Evolutionary conservation across 2,113 vertebrate genomes (phyloP), one percentile per base, ranked within the genome.

Genomic region (Galbula dea): DNA sequence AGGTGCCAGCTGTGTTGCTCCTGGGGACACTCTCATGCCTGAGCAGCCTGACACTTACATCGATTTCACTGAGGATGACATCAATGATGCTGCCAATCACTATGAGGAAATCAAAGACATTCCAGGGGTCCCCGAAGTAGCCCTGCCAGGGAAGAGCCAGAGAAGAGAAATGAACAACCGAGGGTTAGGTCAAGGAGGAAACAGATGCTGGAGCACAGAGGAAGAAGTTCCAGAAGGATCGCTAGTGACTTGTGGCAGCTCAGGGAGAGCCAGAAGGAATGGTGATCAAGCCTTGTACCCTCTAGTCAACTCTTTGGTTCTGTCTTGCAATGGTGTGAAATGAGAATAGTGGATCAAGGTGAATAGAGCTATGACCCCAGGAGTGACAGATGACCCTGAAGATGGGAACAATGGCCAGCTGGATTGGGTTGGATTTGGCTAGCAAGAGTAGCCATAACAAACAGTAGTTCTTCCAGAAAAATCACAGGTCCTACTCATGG

Each of bases 101-200:
- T 11, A 99, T 99, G 41, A 99, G 97, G 96, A 99, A 99, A 96
- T 99, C 99, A 75, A 99, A 99, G 83, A 99, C 99, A 2, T 99
- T 99, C 99, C 99, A 99, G n/a, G 99, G 99, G 93, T 99, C 99
- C 87, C 99, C 99, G 4, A 99, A 99, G 94, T 99, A 99, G 81
- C 99, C 99, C 99, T 99, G 80, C 9, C 23, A 58, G 23, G 18
- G 17, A 81, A 55, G 27, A 89, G 45, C 2, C 84, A 82, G 21
- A 87, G 82, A 45, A 77, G 32, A 85, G 21, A 19, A 55, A 29
- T 82, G 6, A 74, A 20, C 12, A 10, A 11, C 7, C 4, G 23
- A 68, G 24, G 9, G 9, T 82, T 14, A 89, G 82, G 43, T 14
- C 17, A 59, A 66, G 12, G 22, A 71, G 27, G 19, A 65, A n/a